Evolutionary conservation across 2,113 vertebrate genomes (phyloP), one percentile per base, ranked within the genome.

Genomic region (Genyomyrus donnyi): DNA sequence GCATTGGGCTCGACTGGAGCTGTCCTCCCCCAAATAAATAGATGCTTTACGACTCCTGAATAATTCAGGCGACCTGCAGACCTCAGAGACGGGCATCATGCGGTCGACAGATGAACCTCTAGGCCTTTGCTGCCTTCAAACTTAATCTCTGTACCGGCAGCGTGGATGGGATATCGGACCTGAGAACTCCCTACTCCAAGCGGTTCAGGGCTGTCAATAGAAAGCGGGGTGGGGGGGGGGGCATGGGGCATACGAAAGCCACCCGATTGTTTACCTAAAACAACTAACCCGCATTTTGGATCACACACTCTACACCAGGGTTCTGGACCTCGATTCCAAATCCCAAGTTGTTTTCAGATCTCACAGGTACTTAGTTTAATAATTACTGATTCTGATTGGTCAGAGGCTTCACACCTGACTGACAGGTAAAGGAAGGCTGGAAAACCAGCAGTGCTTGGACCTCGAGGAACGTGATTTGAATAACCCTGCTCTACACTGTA

Each of bases 31-130:
- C 48, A 70, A 19, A 85, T 88, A 88, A 90, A 88, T 56, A 88
- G 46, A 53, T 50, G 48, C 49, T 90, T 90, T 88, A 90, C 86
- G 66, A 88, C 58, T 52, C 19, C 89, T 88, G 85, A 90, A 90
- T 90, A 88, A 90, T 90, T 90, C 89, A 88, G 85, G 35, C 35
- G 49, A 90, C 62, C 85, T 58, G 46, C 27, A 27, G 58, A 74
- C 85, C 89, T 39, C 39, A 15, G 83, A 66, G 85, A 46, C 10
- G 39, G 27, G 45, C 27, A 87, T 77, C 77, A 80, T 87, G 48
- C 62, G 53, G 45, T 87, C 27, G 85, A 87, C 89, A 88, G 85
- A 87, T 52, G 46, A 45, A 50, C 52, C 85, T 62, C 48, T 89
- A 62, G 80, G 52, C 89, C 88, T 45, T 24, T 15, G 19, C 77